Conservation (phyloP, 92 coral and sea anemone species). For the Bergia sp. region DNA sequence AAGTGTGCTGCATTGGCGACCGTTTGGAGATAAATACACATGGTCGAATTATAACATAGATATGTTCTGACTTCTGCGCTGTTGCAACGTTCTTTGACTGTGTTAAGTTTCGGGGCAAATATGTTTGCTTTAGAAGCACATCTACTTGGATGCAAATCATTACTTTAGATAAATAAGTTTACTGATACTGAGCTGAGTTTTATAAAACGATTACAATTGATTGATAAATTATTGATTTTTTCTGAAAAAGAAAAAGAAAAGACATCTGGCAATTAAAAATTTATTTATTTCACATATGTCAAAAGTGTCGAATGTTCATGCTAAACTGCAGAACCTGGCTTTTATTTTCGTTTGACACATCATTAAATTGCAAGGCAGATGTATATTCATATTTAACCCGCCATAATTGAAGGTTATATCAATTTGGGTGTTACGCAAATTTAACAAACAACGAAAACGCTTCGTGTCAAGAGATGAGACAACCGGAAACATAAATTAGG, state of each 20-base stretch:
- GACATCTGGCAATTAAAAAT: conserved; percentile 15
- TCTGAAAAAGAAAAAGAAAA: background rate
- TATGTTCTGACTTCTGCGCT: background rate
- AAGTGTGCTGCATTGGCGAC: conserved; percentile 11
- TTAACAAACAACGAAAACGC: background rate
- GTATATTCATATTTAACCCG: background rate
- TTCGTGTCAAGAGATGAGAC: background rate
- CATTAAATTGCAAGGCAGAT: background rate
- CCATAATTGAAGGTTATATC: background rate
- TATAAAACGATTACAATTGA: background rate
- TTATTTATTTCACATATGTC: background rate
- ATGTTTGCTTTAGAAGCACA: background rate
- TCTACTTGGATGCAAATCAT: background rate
- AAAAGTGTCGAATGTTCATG: no score
- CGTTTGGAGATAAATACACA: background rate
- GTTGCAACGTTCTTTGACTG: background rate
- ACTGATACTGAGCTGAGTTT: background rate
- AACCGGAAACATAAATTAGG: background rate
- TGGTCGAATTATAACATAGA: background rate
- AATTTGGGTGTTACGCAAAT: background rate
- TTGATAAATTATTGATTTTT: conserved; percentile 5
- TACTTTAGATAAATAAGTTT: background rate
- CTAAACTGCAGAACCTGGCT: background rate
- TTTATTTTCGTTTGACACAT: conserved; percentile 1
- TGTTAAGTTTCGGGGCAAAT: background rate